Percentiles rank a stretch among this genome's conserved stretches.
phyloP scores from a whole-genome alignment of 2,888 invertebrate species.

The Melieria omissa region DNA sequence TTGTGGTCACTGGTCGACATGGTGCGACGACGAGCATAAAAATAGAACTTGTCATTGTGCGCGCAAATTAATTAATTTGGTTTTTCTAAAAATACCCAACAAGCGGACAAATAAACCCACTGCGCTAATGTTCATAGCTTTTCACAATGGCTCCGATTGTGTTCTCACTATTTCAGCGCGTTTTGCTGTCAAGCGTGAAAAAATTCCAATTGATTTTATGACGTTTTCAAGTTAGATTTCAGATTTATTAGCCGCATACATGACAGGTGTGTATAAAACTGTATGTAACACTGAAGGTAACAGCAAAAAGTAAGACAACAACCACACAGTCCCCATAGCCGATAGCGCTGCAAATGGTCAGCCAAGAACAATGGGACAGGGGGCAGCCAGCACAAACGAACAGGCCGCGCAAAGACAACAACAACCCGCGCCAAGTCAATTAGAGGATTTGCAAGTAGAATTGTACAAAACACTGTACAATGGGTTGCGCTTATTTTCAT shows the following conservation, averaged over 20 bases:
- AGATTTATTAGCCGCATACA: conserved; percentile 33
- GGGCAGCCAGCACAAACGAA: no score
- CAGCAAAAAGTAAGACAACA: background rate
- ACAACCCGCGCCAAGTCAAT: no score
- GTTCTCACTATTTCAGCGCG: background rate
- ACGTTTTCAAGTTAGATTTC: conserved; percentile 19
- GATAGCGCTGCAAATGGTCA: no score
- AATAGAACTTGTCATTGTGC: conserved; percentile 26
- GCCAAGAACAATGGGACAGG: no score
- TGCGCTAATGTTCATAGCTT: background rate
- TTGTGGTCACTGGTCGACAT: no score
- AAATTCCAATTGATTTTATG: conserved; percentile 16
- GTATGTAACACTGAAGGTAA: no score
- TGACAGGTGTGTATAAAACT: conserved; percentile 10
- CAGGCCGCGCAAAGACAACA: no score
- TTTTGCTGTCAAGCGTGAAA: background rate
- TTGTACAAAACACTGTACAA: no score
- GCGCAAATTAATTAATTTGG: conserved; percentile 23
- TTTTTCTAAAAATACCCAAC: conserved; percentile 31
- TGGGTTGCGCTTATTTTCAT: no score
- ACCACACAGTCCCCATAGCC: background rate
- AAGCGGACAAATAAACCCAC: background rate
- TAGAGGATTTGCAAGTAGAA: no score
- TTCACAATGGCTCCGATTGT: conserved; percentile 25
- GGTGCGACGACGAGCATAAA: background rate